phyloP scores from a whole-genome alignment of 2,888 invertebrate genomes.

The Chalcis sispes region DNA sequence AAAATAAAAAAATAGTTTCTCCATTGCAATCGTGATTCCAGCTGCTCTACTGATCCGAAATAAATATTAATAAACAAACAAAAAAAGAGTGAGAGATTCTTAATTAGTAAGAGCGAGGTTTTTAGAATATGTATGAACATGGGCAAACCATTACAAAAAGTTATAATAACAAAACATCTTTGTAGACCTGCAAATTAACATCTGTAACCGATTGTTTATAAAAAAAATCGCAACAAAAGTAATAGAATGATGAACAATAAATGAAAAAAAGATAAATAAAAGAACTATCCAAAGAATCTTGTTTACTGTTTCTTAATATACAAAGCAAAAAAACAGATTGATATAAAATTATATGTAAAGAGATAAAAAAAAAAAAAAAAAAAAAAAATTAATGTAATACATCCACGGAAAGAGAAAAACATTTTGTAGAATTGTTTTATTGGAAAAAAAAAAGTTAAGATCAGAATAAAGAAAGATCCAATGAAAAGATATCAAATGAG shows the following conservation, averaged over 20 bases:
- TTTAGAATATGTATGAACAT: slow-evolving; percentile 40
- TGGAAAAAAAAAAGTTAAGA: slow-evolving; percentile 49
- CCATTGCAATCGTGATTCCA: too few species aligned
- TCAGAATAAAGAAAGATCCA: slow-evolving; percentile 52
- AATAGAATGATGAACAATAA: slow-evolving; percentile 49
- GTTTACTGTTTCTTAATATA: slow-evolving; percentile 49
- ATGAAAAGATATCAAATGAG: slow-evolving; percentile 36
- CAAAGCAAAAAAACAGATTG: slow-evolving; percentile 42
- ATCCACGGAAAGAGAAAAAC: slow-evolving; percentile 26
- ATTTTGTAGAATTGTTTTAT: slow-evolving; percentile 46
- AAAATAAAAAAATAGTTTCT: background rate
- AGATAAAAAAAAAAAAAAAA: slow-evolving; percentile 28
- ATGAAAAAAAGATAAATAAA: slow-evolving; percentile 23
- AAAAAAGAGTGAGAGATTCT: too few species aligned
- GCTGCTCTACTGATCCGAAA: too few species aligned
- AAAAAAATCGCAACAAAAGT: slow-evolving; percentile 52
- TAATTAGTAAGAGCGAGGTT: slow-evolving; percentile 29
- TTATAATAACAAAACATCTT: slow-evolving; percentile 26
- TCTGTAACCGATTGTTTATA: slow-evolving; percentile 45
- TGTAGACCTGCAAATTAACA: slow-evolving; percentile 38
- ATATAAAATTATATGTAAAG: slow-evolving; percentile 45
- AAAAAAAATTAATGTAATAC: slow-evolving; percentile 35
- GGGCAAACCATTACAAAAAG: slow-evolving; percentile 14
- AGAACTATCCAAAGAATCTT: slow-evolving; percentile 40
- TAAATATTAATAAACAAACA: too few species aligned